Base-by-base conservation (phyloP, 2,113 vertebrate genomes). In the Seriola aureovittata region DNA sequence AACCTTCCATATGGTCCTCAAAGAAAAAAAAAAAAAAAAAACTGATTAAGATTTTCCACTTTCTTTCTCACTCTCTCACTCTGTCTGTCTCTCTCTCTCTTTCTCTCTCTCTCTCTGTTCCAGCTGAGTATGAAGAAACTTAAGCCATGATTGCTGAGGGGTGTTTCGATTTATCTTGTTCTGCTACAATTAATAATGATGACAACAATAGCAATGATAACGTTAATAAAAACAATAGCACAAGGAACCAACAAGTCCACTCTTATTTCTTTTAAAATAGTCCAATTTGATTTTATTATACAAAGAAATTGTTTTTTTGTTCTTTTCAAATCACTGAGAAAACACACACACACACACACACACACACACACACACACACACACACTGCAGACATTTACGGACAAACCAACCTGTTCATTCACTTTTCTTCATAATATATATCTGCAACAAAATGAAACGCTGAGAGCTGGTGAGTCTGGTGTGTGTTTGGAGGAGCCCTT, bases 151-250 rank as follows among this genome's bases (percentile, higher is more conserved):
- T 93, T 92, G 91, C 91, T 93, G 91, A 92, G 89, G 92, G 88
- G 91, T 91, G 90, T 92, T 94, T 94, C 92, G 78, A 86, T 93
- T 95, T 94, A 77, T 93, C 92, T 90, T 93, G 85, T 94, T 95
- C 94, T 95, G 93, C 94, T 93, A 91, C 91, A 91, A 90, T 92
- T 94, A 93, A 87, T 91, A 91, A 92, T 88, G 92, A 94, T 93
- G 91, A 94, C 89, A 92, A 93, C 91, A 94, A 95, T 95, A 94
- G 93, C 90, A 92, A 93, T 94, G 88, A 95, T 93, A 94, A 95
- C 78, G 73, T 92, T 93, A 96, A 96, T 95, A 96, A 95, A 95
- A 95, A 93, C 93, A 95, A 96, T 96, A 96, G 95, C 95, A 96
- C 95, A 96, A 96, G 91, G 79, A 94, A 91, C 77, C 74, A 23